phyloP scores from a whole-genome alignment of 2,888 invertebrate genomes.

The Epirrhoe alternata region DNA sequence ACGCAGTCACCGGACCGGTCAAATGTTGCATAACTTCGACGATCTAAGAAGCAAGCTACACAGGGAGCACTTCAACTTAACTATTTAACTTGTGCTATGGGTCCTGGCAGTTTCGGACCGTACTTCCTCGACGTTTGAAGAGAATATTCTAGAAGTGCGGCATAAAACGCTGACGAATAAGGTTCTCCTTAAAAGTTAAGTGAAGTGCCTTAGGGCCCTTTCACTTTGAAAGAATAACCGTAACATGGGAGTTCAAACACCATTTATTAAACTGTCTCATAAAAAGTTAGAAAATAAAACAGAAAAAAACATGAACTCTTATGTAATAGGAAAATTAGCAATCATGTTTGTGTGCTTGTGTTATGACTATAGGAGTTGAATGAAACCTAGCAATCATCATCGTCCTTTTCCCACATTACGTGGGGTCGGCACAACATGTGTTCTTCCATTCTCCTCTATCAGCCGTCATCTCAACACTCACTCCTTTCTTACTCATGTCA shows the following conservation, averaged over 20 bases:
- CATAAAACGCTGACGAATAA: background rate
- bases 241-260: conserved; percentile 6
- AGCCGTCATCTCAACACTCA: too few relatives aligned
- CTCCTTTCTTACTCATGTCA: too few relatives aligned
- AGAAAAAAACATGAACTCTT: conserved; percentile 6
- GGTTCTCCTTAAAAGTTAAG: conserved; percentile 2
- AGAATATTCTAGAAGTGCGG: background rate
- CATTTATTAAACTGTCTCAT: conserved; percentile 1
- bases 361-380: too few relatives aligned
- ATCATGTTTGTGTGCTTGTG: background rate
- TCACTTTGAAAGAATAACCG: background rate
- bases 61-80: background rate
- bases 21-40: too few relatives aligned
- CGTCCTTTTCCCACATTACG: too few relatives aligned
- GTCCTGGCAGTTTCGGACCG: background rate
- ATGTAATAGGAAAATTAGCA: background rate
- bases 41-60: too few relatives aligned
- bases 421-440: too few relatives aligned
- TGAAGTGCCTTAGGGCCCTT: background rate
- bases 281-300: conserved; percentile 13
- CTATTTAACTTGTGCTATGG: background rate
- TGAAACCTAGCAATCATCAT: too few relatives aligned
- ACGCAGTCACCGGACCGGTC: too few relatives aligned
- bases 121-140: background rate
- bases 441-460: too few relatives aligned